These are phyloP conservation scores for Blomia tropicalis DNA, from an alignment of 2,888 invertebrate genomes.

Conservation along the genomic window DNA sequence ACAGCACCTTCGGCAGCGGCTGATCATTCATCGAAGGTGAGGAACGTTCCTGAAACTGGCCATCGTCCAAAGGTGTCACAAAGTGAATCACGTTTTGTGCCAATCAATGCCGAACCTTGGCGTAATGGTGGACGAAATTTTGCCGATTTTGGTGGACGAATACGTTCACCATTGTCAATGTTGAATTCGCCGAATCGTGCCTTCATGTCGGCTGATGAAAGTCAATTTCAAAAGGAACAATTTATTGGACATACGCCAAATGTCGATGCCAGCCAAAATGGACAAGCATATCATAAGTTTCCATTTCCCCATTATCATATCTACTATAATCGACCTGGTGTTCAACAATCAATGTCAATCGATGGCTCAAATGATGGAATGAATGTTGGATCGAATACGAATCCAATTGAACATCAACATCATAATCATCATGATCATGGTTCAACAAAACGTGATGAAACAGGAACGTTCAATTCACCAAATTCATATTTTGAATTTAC, in stretches of 20 bases:
- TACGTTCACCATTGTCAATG: neutral
- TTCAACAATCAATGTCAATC: too few species aligned
- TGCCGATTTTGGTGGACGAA: neutral
- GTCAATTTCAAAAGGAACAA: neutral
- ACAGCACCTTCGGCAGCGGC: neutral
- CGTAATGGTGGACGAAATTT: neutral
- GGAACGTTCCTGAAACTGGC: too few species aligned
- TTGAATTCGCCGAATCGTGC: too few species aligned
- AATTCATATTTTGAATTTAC: constrained; percentile 3
- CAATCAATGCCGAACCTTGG: constrained; percentile 12
- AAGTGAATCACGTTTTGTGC: constrained; percentile 1
- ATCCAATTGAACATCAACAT: neutral
- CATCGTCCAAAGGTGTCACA: neutral
- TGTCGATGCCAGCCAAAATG: neutral
- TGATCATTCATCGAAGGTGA: neutral
- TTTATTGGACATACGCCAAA: neutral
- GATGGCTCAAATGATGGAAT: neutral
- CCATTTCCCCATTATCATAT: constrained; percentile 5
- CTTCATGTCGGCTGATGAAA: neutral
- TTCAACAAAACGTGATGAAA: neutral
- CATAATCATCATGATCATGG: neutral
- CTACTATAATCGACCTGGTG: neutral
- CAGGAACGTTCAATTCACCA: neutral
- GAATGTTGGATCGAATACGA: neutral
- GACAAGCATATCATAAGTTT: neutral